These are phyloP conservation scores for Noctua janthina DNA, from an alignment of 2,888 invertebrate species.

Conservation along the genomic window DNA sequence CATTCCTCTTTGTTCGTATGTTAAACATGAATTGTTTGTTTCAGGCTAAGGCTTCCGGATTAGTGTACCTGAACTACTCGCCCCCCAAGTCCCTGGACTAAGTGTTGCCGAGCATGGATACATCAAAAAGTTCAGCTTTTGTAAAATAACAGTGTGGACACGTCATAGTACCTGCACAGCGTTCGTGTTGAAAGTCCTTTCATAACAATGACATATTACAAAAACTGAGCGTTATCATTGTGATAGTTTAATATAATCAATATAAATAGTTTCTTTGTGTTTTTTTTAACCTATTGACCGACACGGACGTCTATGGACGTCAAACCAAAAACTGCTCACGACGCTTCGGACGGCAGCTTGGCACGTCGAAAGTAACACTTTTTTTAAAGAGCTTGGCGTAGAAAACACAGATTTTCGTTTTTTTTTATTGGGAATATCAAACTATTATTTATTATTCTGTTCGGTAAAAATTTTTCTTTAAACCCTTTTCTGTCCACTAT, in stretches of 20 bases:
- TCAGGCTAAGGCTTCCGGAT: constrained; percentile 91
- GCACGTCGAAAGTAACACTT: too few relatives aligned
- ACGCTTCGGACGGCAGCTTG: too few relatives aligned
- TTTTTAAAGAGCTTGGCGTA: too few relatives aligned
- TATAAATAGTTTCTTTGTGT: constrained; percentile 43
- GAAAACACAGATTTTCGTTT: too few relatives aligned
- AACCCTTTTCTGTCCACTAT: too few relatives aligned
- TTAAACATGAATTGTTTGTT: constrained; percentile 63
- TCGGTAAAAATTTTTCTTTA: too few relatives aligned
- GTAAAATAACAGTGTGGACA: constrained; percentile 31
- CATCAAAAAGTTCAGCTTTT: constrained; percentile 48
- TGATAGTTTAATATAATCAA: constrained; percentile 62
- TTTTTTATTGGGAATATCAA: too few relatives aligned
- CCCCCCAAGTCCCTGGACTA: constrained; percentile 91
- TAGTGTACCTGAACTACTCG: constrained; percentile 91
- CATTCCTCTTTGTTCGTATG: background rate
- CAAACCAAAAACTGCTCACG: too few relatives aligned
- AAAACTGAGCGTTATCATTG: constrained; percentile 62
- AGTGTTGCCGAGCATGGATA: constrained; percentile 52
- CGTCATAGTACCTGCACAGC: background rate
- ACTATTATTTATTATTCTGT: too few relatives aligned
- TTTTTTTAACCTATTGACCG: background rate
- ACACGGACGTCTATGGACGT: too few relatives aligned
- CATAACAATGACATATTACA: constrained; percentile 41
- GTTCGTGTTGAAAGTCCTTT: constrained; percentile 7